phyloP scores from a whole-genome alignment of 2,797 vertebrate genomes.

The Mionectes olivaceus region DNA sequence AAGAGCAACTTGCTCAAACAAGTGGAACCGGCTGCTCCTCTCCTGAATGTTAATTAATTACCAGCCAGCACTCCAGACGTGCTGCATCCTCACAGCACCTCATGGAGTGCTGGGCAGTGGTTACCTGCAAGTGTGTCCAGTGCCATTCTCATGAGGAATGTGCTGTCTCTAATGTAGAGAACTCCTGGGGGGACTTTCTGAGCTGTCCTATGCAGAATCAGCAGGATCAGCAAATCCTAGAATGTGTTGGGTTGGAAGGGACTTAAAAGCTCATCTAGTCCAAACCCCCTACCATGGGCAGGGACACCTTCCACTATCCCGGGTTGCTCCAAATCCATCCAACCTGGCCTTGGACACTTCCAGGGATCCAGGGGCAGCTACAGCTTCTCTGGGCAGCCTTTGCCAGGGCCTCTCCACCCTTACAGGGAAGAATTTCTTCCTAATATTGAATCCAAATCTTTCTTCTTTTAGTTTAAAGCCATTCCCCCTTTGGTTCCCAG shows the following conservation, averaged over 20 bases:
- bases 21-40: background rate
- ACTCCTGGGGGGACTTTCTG: background rate
- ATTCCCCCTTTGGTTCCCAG: background rate
- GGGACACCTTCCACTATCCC: fast-evolving
- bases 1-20: background rate
- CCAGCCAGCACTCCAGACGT: fast-evolving
- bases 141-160: background rate
- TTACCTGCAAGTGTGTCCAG: background rate
- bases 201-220: background rate
- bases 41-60: conserved; percentile 11
- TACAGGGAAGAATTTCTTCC: background rate
- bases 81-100: background rate
- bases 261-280: background rate
- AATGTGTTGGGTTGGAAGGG: background rate
- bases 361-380: background rate
- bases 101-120: fast-evolving
- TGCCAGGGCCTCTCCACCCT: background rate
- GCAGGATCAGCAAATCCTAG: background rate
- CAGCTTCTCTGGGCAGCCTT: background rate
- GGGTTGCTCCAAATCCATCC: fast-evolving
- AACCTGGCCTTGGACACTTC: background rate
- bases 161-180: background rate
- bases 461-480: background rate
- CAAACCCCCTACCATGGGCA: background rate
- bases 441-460: background rate